phyloP scores from a whole-genome alignment of 2,113 vertebrate species.

The Ptyas mucosa region DNA sequence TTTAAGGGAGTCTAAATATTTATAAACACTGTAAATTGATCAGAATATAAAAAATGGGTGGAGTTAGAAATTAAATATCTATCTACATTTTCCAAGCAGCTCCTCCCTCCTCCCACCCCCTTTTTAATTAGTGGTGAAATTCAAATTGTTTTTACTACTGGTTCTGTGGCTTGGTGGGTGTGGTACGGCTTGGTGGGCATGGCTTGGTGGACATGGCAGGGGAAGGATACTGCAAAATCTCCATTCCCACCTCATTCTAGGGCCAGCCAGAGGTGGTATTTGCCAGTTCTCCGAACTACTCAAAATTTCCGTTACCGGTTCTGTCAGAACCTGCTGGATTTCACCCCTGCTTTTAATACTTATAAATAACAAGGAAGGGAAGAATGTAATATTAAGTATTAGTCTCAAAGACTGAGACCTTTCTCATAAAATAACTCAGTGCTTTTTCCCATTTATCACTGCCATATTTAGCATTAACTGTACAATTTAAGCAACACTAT shows the following conservation, averaged over 20 bases:
- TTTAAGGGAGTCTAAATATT: background rate
- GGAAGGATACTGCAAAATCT: too few species aligned
- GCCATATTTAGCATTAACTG: background rate
- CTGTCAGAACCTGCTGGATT: too few species aligned
- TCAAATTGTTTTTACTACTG: too few species aligned
- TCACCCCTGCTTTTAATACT: background rate
- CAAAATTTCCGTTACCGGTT: too few species aligned
- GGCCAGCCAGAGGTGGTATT: too few species aligned
- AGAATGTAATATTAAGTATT: background rate
- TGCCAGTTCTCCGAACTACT: too few species aligned
- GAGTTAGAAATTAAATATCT: background rate
- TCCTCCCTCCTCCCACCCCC: accelerated
- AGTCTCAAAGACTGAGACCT: background rate
- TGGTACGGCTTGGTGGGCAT: too few species aligned
- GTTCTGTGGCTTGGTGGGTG: too few species aligned
- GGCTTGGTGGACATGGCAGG: too few species aligned
- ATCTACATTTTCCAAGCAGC: background rate
- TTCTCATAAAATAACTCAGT: background rate
- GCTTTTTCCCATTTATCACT: background rate
- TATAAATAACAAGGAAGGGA: background rate
- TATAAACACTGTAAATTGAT: background rate
- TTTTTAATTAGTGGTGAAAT: too few species aligned
- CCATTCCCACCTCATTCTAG: too few species aligned
- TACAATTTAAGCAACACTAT: background rate
- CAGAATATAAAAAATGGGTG: background rate